Conservation (phyloP, 2,113 vertebrate species). For the Salvelinus fontinalis region DNA sequence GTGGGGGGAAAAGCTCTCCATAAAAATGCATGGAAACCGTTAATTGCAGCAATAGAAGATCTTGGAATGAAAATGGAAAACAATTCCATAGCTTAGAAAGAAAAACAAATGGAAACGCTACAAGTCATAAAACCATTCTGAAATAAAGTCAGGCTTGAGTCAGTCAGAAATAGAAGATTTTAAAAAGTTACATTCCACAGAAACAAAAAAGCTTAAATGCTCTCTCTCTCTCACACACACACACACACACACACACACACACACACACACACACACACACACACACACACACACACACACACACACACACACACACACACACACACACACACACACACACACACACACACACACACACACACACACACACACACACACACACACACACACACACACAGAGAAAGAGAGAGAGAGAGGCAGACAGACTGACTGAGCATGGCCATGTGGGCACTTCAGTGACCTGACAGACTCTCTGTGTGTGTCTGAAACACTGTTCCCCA, state of each 20-base stretch:
- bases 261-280: no score
- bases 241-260: no score
- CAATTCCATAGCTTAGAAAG: not conserved
- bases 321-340: no score
- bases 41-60: not conserved
- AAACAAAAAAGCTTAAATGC: not conserved
- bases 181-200: not conserved
- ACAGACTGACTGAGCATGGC: constrained; percentile 17
- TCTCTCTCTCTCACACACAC: no score
- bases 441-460: constrained; percentile 59
- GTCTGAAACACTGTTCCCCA: constrained; percentile 63
- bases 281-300: no score
- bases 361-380: not conserved
- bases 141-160: no score
- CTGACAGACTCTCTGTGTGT: constrained; percentile 58
- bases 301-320: no score
- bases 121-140: no score
- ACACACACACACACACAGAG: not conserved
- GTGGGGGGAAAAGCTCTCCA: no score
- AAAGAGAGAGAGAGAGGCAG: not conserved
- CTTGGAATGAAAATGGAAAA: not conserved
- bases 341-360: no score
- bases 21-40: no score
- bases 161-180: not conserved
- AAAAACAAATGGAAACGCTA: no score